Base-by-base conservation (phyloP, 2,113 vertebrate species). In the Dermatemys mawii region DNA sequence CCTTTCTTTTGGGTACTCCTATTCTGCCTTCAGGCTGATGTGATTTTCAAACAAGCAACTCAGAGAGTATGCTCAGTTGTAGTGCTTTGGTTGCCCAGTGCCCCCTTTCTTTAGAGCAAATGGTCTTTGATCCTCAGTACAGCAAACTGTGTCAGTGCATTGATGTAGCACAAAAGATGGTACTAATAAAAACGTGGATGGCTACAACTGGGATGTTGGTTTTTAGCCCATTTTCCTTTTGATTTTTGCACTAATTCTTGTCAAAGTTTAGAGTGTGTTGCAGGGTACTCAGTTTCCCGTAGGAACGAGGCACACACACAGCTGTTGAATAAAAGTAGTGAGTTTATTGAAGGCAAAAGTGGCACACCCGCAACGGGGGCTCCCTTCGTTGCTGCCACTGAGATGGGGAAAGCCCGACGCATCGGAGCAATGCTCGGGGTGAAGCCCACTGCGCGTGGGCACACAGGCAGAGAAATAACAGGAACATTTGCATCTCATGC, bases 91-190 rank as follows among this genome's bases (percentile, higher is more conserved):
- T 24, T 5, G 26, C 35, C 5, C 49, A 2, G 2, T 90, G 16
- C 60, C 32, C 27, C 29, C 17, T 29, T 9, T 14, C 55, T 76
- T 8, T 41, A 12, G 21, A 60, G 81, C 67, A 2, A 0, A 26
- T n/a, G 24, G 27, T 2, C 4, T 13, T n/a, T 0, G 5, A 9
- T 83, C 2, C 0, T 22, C 1, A 5, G 50, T 70, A 70, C 1
- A 55, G 54, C 38, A 75, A 85, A 14, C 49, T 5, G 0, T 0
- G 80, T 51, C 89, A 83, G 26, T 91, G 46, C 86, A 16, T 1
- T 78, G n/a, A 84, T 1, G 0, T 53, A 32, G 38, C 73, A 53
- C 50, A 51, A 75, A 87, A 49, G 24, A 26, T 13, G 57, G 60
- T 27, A 57, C 50, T 24, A 11, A 24, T 0, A 86, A 50, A 46